Conservation (phyloP, 2,888 invertebrate genomes). For the Nezara viridula region DNA sequence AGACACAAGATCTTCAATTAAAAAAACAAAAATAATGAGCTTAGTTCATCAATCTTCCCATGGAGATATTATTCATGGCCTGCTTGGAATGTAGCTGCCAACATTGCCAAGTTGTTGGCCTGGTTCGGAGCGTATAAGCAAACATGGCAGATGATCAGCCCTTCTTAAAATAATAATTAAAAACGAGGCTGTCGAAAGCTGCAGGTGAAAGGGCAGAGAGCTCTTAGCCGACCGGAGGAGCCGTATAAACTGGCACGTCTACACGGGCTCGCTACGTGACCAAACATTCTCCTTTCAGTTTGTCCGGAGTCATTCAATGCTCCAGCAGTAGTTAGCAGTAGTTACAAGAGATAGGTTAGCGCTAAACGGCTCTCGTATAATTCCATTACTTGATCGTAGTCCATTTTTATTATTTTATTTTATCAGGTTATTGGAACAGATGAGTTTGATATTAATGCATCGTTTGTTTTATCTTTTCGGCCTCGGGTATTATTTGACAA, state of each 20-base stretch:
- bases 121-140: no score
- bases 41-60: no score
- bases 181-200: neutral
- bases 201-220: neutral
- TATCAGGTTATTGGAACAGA: no score
- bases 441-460: no score
- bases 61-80: no score
- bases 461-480: no score
- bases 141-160: neutral
- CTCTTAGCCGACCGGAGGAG: neutral
- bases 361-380: neutral
- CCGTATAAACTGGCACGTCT: conserved; percentile 21
- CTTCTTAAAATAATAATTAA: neutral
- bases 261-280: neutral
- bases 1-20: no score
- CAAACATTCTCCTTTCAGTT: neutral
- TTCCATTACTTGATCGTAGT: neutral
- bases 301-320: neutral
- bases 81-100: no score
- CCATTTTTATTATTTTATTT: no score
- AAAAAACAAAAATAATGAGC: no score
- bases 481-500: no score
- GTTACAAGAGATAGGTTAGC: neutral
- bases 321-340: neutral
- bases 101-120: no score